Conservation (phyloP, 2,888 invertebrate genomes). For the Brenthis ino region DNA sequence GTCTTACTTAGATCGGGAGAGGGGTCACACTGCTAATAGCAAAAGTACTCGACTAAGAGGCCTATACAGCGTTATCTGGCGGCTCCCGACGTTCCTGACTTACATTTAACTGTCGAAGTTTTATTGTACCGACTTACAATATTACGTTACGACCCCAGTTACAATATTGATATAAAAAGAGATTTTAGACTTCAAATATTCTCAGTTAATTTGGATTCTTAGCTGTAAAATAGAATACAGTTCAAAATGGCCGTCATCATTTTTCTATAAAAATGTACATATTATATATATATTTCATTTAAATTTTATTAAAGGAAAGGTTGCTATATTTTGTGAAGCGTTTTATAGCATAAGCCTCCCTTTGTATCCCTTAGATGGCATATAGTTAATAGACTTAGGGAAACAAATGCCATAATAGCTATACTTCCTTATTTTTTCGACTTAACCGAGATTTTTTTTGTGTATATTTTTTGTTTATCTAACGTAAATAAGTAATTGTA, state of each 20-base stretch:
- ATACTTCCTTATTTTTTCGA: no score
- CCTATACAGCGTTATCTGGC: constrained; percentile 72
- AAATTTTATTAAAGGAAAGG: no score
- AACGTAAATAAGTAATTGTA: no score
- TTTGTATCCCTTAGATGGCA: no score
- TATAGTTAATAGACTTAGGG: no score
- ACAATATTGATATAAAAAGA: constrained; percentile 24
- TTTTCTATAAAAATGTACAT: neutral
- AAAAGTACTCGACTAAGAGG: constrained; percentile 67
- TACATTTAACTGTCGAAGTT: constrained; percentile 80
- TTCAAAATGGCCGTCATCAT: no score
- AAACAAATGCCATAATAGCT: no score
- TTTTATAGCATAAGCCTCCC: no score
- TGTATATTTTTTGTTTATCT: no score
- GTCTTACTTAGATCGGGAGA: constrained; percentile 55
- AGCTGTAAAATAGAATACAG: neutral
- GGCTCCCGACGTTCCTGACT: constrained; percentile 67
- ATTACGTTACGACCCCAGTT: no score
- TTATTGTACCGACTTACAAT: constrained; percentile 74
- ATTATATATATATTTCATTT: neutral
- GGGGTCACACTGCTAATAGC: constrained; percentile 68
- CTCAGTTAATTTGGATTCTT: neutral
- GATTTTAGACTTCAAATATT: constrained; percentile 19
- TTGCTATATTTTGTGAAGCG: no score
- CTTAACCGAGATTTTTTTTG: no score